phyloP scores from a whole-genome alignment of 2,797 vertebrate species.

The Chaenodraco wilsoni region DNA sequence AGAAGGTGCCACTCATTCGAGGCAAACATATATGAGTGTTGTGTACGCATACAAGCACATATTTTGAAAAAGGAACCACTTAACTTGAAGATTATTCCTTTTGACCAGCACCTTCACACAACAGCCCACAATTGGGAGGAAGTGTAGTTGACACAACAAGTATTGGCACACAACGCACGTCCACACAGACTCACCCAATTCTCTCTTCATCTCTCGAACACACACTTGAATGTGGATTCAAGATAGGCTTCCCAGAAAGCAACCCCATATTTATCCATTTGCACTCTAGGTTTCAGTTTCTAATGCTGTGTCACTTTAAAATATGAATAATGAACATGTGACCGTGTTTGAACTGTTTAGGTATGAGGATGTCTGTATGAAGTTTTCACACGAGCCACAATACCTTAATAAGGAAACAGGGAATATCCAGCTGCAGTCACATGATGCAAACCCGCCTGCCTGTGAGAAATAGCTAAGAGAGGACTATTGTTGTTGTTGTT shows the following conservation, averaged over 20 bases:
- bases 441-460: conserved; percentile 7
- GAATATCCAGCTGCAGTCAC: conserved; percentile 2
- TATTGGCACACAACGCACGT: conserved; percentile 47
- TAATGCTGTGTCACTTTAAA: background rate
- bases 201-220: conserved; percentile 17
- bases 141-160: conserved; percentile 42
- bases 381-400: conserved; percentile 5
- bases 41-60: background rate
- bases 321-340: background rate
- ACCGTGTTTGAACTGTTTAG: conserved; percentile 7
- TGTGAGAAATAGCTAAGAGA: background rate
- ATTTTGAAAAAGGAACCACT: background rate
- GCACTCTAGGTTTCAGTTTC: conserved; percentile 2
- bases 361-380: background rate
- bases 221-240: conserved; percentile 29
- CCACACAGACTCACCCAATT: conserved; percentile 22
- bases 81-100: background rate
- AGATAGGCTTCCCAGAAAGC: conserved; percentile 15
- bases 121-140: conserved; percentile 41
- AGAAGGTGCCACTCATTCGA: background rate
- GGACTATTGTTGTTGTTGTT: background rate
- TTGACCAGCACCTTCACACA: conserved; percentile 7
- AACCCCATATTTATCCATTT: background rate
- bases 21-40: background rate
- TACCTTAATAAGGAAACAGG: conserved; percentile 20